Percentiles rank a stretch among this genome's conserved stretches.
phyloP scores from a whole-genome alignment of 2,113 vertebrate genomes.

The Tyto alba region DNA sequence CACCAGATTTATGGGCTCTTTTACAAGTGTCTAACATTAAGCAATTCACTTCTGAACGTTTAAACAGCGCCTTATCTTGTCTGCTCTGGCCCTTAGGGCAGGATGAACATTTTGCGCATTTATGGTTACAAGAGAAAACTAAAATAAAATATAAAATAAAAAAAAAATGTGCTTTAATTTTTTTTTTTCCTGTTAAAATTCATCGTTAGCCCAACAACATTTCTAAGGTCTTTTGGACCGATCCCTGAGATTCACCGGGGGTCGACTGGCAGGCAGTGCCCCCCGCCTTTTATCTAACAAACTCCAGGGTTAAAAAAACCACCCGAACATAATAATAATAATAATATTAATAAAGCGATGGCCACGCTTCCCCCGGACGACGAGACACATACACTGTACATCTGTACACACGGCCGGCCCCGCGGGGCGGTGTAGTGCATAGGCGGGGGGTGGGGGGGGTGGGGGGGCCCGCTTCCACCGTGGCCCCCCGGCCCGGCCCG shows the following conservation, averaged over 20 bases:
- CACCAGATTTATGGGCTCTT: constrained; percentile 10
- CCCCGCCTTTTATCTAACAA: background rate
- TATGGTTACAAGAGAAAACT: background rate
- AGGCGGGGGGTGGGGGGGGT: no score
- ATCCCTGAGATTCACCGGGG: constrained; percentile 57
- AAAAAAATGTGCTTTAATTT: constrained; percentile 39
- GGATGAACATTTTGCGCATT: background rate
- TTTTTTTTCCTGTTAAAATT: constrained; percentile 4
- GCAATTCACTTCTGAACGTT: constrained; percentile 26
- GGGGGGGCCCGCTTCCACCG: background rate
- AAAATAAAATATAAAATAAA: constrained; percentile 25
- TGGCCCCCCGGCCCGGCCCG: background rate
- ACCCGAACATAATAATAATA: constrained; percentile 36
- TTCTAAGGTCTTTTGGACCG: background rate
- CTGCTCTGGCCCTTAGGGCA: background rate
- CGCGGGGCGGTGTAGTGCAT: constrained; percentile 12
- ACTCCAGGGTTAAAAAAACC: constrained; percentile 1
- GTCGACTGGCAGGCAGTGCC: background rate
- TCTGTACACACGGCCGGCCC: constrained; percentile 47
- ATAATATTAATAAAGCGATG: constrained; percentile 37
- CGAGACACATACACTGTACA: constrained; percentile 42
- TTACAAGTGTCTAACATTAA: constrained; percentile 40
- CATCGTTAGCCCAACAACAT: constrained; percentile 3
- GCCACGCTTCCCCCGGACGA: background rate
- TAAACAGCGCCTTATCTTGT: constrained; percentile 17